Conservation (phyloP, 2,888 invertebrate species). For the Euphydryas editha region DNA sequence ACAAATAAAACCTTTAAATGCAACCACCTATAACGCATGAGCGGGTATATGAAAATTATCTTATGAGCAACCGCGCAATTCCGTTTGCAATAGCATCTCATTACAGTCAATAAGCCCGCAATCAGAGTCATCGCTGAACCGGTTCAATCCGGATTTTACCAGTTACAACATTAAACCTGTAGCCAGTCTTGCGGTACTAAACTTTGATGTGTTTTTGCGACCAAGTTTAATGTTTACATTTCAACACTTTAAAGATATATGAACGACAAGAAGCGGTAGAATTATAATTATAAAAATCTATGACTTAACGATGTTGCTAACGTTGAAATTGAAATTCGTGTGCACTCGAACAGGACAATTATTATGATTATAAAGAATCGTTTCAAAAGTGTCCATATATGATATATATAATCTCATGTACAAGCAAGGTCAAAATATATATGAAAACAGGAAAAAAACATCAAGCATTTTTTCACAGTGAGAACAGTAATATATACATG, state of each 20-base stretch:
- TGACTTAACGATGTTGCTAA: too few species aligned
- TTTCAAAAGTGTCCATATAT: background rate
- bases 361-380: background rate
- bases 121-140: slow-evolving; percentile 37
- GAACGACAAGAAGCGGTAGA: background rate
- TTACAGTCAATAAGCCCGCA: slow-evolving; percentile 42
- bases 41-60: slow-evolving; percentile 2
- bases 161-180: slow-evolving; percentile 48
- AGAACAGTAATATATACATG: background rate
- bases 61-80: slow-evolving; percentile 24
- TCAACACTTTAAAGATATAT: slow-evolving; percentile 8
- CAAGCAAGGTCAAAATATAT: background rate
- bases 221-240: slow-evolving; percentile 31
- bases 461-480: background rate
- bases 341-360: background rate
- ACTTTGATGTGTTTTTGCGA: slow-evolving; percentile 29
- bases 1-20: slow-evolving; percentile 4
- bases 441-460: background rate
- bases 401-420: too few species aligned
- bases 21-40: background rate
- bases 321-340: too few species aligned
- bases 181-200: slow-evolving; percentile 34
- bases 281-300: background rate
- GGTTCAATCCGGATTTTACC: slow-evolving; percentile 38
- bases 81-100: slow-evolving; percentile 40